Percentiles rank a stretch among this genome's conserved stretches.
phyloP scores from a whole-genome alignment of 2,113 vertebrate species.

The Morphnarchus princeps region DNA sequence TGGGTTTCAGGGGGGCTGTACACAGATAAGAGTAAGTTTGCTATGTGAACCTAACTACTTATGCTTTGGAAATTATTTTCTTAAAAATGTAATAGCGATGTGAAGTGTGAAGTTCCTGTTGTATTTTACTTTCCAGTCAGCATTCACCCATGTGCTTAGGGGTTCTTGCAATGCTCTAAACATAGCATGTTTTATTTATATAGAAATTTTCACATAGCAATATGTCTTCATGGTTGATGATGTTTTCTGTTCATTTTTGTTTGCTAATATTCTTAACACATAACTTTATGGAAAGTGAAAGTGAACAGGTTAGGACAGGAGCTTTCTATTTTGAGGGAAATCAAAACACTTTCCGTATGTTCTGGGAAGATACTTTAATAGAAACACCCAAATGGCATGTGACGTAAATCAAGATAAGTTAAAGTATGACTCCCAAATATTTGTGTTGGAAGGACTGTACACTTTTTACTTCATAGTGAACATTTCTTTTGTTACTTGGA shows the following conservation, averaged over 20 bases:
- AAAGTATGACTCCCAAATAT: slow-evolving; percentile 47
- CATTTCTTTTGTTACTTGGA: slow-evolving; percentile 52
- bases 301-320: neutral
- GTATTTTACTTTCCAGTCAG: neutral
- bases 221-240: neutral
- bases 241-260: neutral
- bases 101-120: neutral
- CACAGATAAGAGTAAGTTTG: neutral
- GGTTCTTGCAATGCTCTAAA: neutral
- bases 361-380: slow-evolving; percentile 12
- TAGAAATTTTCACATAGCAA: neutral
- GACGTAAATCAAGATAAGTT: slow-evolving; percentile 56
- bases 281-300: neutral
- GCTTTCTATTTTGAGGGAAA: slow-evolving; percentile 13
- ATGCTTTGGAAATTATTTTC: neutral
- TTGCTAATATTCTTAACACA: neutral
- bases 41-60: neutral
- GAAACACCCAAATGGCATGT: neutral
- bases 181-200: neutral
- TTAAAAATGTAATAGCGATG: neutral
- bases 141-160: neutral
- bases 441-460: slow-evolving; percentile 40
- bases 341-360: neutral
- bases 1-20: neutral
- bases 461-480: slow-evolving; percentile 23